These are phyloP conservation scores for Gephyroberyx darwinii DNA, from an alignment of 2,797 vertebrate genomes.

Conservation along the genomic window DNA sequence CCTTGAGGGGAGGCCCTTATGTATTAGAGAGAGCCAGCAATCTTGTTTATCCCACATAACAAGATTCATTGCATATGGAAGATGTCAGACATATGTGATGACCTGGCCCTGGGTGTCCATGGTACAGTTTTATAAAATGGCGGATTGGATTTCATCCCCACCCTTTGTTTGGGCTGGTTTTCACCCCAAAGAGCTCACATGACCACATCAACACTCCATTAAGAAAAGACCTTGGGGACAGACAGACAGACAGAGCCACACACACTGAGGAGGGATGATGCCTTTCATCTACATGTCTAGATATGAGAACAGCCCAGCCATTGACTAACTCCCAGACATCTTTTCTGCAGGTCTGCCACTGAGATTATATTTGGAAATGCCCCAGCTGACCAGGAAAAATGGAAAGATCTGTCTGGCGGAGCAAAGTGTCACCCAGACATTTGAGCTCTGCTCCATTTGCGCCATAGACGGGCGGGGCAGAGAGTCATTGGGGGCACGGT, in stretches of 20 bases:
- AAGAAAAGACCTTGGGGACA: not conserved
- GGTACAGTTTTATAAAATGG: slow-evolving; percentile 1
- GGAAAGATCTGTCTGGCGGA: not conserved
- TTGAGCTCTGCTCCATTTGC: slow-evolving; percentile 18
- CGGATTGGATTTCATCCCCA: no score
- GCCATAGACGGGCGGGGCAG: not conserved
- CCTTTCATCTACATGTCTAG: no score
- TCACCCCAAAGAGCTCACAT: no score
- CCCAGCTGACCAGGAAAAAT: slow-evolving; percentile 6
- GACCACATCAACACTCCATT: no score
- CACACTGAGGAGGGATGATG: no score
- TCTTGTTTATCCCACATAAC: slow-evolving; percentile 47
- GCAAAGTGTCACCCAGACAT: slow-evolving; percentile 7
- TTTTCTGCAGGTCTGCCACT: not conserved
- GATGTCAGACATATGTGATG: slow-evolving; percentile 22
- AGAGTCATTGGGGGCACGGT: not conserved
- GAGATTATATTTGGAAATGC: slow-evolving; percentile 10
- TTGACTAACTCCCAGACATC: not conserved
- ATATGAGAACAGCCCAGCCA: not conserved
- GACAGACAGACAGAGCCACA: not conserved
- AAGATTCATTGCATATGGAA: slow-evolving; percentile 46
- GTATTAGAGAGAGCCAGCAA: slow-evolving; percentile 15
- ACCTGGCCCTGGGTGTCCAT: slow-evolving; percentile 1
- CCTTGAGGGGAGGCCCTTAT: slow-evolving; percentile 56
- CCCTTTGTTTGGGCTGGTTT: no score